Percentiles rank a stretch among this genome's conserved stretches.
These are phyloP conservation scores for Labia minor DNA, from an alignment of 2,888 invertebrate genomes.

Conservation along the genomic window DNA sequence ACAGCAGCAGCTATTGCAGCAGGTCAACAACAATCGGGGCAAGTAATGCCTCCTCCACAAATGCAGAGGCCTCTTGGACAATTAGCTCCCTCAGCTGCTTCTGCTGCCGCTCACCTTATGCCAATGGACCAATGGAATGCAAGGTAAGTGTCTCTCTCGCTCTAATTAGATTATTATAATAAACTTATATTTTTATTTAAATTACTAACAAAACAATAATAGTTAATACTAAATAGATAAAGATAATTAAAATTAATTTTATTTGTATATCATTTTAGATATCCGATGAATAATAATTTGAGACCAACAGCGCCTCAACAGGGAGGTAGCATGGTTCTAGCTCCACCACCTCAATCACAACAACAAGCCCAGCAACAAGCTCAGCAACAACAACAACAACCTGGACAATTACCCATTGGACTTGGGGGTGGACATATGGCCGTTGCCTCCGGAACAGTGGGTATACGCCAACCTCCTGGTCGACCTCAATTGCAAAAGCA, in stretches of 20 bases:
- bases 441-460: slow-evolving; percentile 20
- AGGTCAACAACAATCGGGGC: slow-evolving; percentile 30
- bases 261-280: too few species aligned
- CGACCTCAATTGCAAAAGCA: slow-evolving; percentile 42
- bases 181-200: too few species aligned
- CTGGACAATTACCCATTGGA: slow-evolving; percentile 19
- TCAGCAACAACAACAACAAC: slow-evolving; percentile 38
- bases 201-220: too few species aligned
- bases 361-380: slow-evolving; percentile 39
- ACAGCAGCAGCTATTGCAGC: slow-evolving; percentile 31
- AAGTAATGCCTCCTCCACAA: slow-evolving; percentile 48
- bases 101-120: slow-evolving; percentile 33
- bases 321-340: slow-evolving; percentile 37
- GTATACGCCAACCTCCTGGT: slow-evolving; percentile 28
- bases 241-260: too few species aligned
- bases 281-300: slow-evolving; percentile 34
- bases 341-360: slow-evolving; percentile 41
- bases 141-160: too few species aligned
- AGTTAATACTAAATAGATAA: too few species aligned
- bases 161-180: too few species aligned
- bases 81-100: slow-evolving; percentile 27
- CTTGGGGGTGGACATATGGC: slow-evolving; percentile 23
- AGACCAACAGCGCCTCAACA: slow-evolving; percentile 36
- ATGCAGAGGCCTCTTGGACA: slow-evolving; percentile 38
- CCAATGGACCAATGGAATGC: slow-evolving; percentile 40